Evolutionary conservation across 2,113 vertebrate genomes (phyloP), one percentile per base, ranked within the genome.

Genomic region (Bagarius yarrelli): DNA sequence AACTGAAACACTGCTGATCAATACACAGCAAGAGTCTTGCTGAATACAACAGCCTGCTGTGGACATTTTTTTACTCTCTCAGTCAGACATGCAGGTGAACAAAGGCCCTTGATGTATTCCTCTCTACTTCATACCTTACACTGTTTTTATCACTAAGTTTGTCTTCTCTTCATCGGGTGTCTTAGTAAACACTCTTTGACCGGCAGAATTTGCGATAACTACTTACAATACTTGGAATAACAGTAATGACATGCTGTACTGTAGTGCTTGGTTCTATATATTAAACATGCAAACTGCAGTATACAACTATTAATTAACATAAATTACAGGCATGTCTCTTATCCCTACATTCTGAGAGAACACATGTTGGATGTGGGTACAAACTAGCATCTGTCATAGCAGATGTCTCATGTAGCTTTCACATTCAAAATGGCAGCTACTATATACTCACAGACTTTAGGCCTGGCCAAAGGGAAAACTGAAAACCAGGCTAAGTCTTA

Each of bases 151-250:
- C 30, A 47, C 44, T 47, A 47, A 40, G 6, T 6, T 57, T 34
- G 27, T 30, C 52, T 60, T 64, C 30, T 47, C 61, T 59, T 64
- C 18, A 56, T 5, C 9, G 1, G 53, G 23, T 40, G 78, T n/a
- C 80, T 66, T 77, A 59, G 16, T 83, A 52, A 34, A 53, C 25
- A 25, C 34, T n/a, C 19, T 61, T 56, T 57, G 63, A 76, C 23
- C 76, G 63, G 50, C 55, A 86, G 57, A 81, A 81, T 83, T 55
- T 71, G 50, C 78, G 66, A 74, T 81, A 78, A 83, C 23, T n/a
- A 16, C 40, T 47, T 30, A 18, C 1, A 50, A 19, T 71, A 23
- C 56, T 13, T 53, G 32, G 34, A 61, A 50, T 70, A 40, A 25
- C 36, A 25, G 66, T 14, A 25, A 27, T 47, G 1, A 1, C 4